Percentiles rank a stretch among this genome's conserved stretches.
Conservation (phyloP, 2,113 vertebrate species). For the Ophthalmotilapia sp. region DNA sequence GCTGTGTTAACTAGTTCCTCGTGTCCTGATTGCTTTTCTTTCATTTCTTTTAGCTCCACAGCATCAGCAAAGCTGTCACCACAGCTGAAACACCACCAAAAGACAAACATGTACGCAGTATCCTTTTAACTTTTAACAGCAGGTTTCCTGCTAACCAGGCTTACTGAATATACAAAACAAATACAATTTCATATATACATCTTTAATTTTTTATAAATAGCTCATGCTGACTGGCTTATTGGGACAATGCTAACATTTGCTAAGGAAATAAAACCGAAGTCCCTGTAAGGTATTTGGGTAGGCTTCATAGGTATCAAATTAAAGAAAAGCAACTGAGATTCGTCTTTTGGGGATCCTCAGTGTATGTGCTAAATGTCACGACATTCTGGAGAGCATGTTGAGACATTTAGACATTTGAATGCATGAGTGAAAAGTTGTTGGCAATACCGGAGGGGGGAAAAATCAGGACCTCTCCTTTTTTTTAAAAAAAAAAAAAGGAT, state of each 20-base stretch:
- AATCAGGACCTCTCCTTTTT: not conserved
- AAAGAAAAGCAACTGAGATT: not conserved
- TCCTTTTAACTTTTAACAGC: slow-evolving; percentile 70
- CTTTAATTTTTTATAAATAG: not conserved
- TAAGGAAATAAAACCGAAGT: not conserved
- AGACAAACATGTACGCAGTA: slow-evolving; percentile 96
- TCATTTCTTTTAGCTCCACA: slow-evolving; percentile 77
- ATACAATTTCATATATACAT: not conserved
- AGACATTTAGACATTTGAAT: not conserved
- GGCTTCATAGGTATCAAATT: not conserved
- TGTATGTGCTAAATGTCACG: not conserved
- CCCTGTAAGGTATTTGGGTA: not conserved
- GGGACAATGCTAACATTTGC: not conserved
- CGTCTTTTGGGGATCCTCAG: not conserved
- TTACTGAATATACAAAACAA: not conserved
- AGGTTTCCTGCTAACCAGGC: not conserved
- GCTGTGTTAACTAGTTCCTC: not conserved
- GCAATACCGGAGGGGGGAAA: rapidly evolving
- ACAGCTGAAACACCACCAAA: slow-evolving; percentile 85
- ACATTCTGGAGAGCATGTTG: not conserved
- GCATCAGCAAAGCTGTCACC: slow-evolving; percentile 90
- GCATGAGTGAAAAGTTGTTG: not conserved
- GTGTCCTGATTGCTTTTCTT: not conserved
- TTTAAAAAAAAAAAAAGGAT: rapidly evolving
- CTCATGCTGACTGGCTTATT: not conserved